Base-by-base conservation (phyloP, 2,113 vertebrate species). In the Platysternon megacephalum region DNA sequence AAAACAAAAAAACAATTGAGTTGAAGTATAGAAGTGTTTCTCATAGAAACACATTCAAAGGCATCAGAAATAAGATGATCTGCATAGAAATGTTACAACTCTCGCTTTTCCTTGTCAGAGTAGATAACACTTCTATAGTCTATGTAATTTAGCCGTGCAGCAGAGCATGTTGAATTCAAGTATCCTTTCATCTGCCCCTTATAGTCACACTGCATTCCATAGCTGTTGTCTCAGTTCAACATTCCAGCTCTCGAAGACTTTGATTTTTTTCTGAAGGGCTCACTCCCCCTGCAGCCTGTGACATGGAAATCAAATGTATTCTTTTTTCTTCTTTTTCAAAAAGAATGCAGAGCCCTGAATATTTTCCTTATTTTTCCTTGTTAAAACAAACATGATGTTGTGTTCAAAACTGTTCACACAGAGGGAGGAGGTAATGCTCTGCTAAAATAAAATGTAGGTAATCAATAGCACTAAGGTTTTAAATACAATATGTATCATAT, bases 171-270 rank as follows among this genome's bases (percentile, higher is more conserved):
- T 95, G 81, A 98, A 98, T 98, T 97, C 98, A 92, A 96, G 53
- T 55, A 22, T n/a, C 28, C 94, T 98, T 98, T 98, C 96, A 98
- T 98, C 94, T 97, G 58, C 81, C 97, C 80, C 91, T 93, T 85
- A 90, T 86, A 8, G 2, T 97, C 91, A 94, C 97, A 98, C 97
- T 95, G 91, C 87, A 79, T 97, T 97, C 96, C 97, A 92, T 48
- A 61, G 87, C 80, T 96, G 4, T 80, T 94, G 91, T 83, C 76
- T 94, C 3, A 2, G 28, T 85, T 48, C 87, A 88, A 21, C 81
- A 49, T 93, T 94, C 91, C 68, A 84, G 85, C 84, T 82, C 79
- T 88, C 28, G 28, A 85, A 90, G 92, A 82, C 74, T 68, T 58
- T 90, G 93, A 92, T 80, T 86, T 84, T 9, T 17, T 84, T 85